Percentiles rank a stretch among this genome's conserved stretches.
Conservation (phyloP, 2,113 vertebrate genomes). For the Numenius arquata region DNA sequence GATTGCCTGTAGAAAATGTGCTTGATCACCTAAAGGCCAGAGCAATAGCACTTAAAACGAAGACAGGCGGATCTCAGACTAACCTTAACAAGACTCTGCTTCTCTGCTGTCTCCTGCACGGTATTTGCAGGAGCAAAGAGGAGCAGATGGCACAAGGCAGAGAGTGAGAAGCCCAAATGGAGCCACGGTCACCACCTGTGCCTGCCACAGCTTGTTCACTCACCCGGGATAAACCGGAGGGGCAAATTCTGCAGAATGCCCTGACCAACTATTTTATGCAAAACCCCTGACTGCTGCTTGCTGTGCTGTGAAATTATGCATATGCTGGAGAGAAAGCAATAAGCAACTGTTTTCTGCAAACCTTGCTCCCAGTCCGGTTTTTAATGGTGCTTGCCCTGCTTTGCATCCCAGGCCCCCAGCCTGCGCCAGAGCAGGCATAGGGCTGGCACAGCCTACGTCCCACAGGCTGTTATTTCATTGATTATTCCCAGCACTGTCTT, state of each 20-base stretch:
- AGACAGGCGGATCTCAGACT: neutral
- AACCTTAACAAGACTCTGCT: neutral
- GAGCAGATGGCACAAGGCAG: constrained; percentile 34
- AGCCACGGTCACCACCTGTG: neutral
- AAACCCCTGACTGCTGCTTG: neutral
- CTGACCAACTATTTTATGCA: neutral
- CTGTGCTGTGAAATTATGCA: constrained; percentile 6
- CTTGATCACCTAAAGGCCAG: neutral
- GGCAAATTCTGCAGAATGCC: neutral
- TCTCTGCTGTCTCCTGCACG: neutral
- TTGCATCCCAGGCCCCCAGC: neutral
- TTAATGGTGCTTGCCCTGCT: neutral
- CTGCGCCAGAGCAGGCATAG: accelerated
- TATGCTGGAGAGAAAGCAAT: neutral
- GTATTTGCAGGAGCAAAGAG: neutral
- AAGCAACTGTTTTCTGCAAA: neutral
- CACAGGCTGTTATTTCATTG: neutral
- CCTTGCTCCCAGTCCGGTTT: neutral
- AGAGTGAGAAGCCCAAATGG: neutral
- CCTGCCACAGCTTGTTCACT: constrained; percentile 15
- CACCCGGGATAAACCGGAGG: neutral
- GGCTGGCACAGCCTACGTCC: neutral
- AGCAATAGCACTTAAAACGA: neutral
- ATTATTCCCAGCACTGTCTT: neutral
- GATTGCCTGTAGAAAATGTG: neutral